Evolutionary conservation across 2,113 vertebrate genomes (phyloP).

Genomic region (Dunckerocampus dactyliophorus): DNA sequence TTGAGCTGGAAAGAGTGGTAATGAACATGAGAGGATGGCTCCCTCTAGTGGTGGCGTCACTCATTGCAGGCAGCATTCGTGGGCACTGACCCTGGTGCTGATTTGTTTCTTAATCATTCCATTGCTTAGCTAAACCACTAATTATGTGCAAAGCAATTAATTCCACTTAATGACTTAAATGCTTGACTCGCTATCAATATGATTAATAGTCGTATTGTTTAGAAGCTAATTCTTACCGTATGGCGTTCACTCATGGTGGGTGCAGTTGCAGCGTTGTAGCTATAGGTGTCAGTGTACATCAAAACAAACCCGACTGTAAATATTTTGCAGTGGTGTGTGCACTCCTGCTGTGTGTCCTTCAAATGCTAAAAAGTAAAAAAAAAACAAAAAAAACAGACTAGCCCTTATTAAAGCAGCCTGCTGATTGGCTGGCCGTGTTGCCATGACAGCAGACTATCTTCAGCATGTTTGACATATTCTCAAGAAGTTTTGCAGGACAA

Average conservation of each 20-base stretch:
- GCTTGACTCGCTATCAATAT: too few relatives aligned
- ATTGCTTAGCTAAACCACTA: neutral
- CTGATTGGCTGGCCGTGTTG: slow-evolving; percentile 41
- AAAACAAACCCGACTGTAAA: neutral
- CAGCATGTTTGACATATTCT: neutral
- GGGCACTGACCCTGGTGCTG: slow-evolving; percentile 55
- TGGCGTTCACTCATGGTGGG: neutral
- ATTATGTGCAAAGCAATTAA: neutral
- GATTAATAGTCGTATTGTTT: too few relatives aligned
- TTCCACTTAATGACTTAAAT: neutral
- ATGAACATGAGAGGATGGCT: neutral
- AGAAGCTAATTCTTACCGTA: too few relatives aligned
- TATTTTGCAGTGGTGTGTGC: neutral
- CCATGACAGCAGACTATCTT: slow-evolving; percentile 20
- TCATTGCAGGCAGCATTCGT: neutral
- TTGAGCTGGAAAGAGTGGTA: too few relatives aligned
- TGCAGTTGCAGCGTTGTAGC: slow-evolving; percentile 11
- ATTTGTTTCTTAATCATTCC: neutral
- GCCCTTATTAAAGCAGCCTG: slow-evolving; percentile 19
- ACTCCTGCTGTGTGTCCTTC: neutral
- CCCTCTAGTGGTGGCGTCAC: slow-evolving; percentile 26
- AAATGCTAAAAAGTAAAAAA: slow-evolving; percentile 15
- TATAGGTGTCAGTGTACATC: slow-evolving; percentile 32
- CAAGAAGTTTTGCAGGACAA: neutral
- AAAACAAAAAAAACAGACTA: neutral